A percentile compares a stretch with the other conserved stretches of the same genome.
phyloP scores from a whole-genome alignment of 1,140 invertebrate genomes.

The Pemphigus obesinymphae region DNA sequence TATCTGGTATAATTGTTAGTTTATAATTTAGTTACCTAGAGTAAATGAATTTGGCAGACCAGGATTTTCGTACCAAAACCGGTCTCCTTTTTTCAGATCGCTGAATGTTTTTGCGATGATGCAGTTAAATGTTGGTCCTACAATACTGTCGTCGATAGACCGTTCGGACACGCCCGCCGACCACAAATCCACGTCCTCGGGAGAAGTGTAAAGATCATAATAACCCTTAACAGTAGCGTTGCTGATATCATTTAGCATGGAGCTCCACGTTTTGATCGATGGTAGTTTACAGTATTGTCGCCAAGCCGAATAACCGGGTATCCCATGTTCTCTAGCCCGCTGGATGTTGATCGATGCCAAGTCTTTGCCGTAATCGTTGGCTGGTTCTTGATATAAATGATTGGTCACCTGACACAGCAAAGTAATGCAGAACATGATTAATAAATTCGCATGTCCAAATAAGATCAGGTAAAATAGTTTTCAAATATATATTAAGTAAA shows the following conservation, averaged over 20 bases:
- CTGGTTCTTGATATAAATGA: constrained; percentile 74
- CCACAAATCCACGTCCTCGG: constrained; percentile 85
- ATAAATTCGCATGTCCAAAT: no score
- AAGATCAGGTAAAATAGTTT: no score
- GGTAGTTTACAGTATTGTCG: constrained; percentile 73
- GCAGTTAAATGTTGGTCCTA: constrained; percentile 92
- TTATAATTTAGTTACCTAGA: constrained; percentile 56
- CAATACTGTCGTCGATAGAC: constrained; percentile 75
- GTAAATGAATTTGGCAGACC: constrained; percentile 80
- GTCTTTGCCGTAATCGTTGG: constrained; percentile 81
- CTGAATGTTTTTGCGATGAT: constrained; percentile 94
- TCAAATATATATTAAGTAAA: no score
- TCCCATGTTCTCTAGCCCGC: constrained; percentile 74
- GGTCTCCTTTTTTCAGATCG: constrained; percentile 81
- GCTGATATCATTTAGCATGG: constrained; percentile 45
- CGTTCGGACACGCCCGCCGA: constrained; percentile 87
- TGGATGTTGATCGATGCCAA: constrained; percentile 79
- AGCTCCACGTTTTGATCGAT: constrained; percentile 45
- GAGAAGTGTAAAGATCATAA: constrained; percentile 54
- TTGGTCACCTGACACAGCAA: constrained; percentile 67
- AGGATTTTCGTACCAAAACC: constrained; percentile 69
- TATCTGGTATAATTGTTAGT: no score
- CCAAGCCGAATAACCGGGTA: constrained; percentile 85
- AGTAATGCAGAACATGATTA: no score
- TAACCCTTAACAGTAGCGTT: constrained; percentile 46